Conservation (phyloP, 2,797 vertebrate species). For the Heteromormyrus szaboi region DNA sequence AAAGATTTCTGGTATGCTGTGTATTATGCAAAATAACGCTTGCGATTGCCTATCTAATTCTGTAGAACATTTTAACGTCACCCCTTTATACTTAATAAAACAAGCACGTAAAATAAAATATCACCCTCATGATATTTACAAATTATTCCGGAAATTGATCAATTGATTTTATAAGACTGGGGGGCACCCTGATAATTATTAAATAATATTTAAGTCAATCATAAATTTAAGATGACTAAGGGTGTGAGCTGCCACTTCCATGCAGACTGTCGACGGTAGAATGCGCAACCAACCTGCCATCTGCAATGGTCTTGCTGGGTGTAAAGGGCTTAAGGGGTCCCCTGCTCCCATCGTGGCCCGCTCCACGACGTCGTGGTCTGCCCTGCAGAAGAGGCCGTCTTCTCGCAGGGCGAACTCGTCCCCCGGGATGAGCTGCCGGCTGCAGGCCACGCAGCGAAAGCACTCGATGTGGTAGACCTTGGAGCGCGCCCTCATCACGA, state of each 20-base stretch:
- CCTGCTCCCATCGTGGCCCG: constrained; percentile 79
- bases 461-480: constrained; percentile 98
- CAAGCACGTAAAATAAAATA: not conserved
- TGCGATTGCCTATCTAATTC: not conserved
- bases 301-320: constrained; percentile 85
- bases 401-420: constrained; percentile 92
- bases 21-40: not conserved
- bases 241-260: not conserved
- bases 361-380: constrained; percentile 92
- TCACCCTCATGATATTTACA: not conserved
- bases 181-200: not conserved
- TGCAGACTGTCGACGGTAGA: not conserved
- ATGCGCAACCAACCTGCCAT: constrained; percentile 82
- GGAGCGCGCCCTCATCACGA: constrained; percentile 92
- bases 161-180: not conserved
- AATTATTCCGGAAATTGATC: not conserved
- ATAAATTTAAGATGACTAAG: not conserved
- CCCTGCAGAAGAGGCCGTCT: constrained; percentile 89
- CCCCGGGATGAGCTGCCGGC: constrained; percentile 91
- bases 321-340: constrained; percentile 85
- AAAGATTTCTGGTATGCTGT: not conserved
- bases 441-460: constrained; percentile 96
- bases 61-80: not conserved
- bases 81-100: not conserved
- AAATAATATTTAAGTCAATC: not conserved